A percentile compares a stretch with the other conserved stretches of the same genome.
phyloP scores from a whole-genome alignment of 2,113 vertebrate genomes.

The Chaenogobius annularis region DNA sequence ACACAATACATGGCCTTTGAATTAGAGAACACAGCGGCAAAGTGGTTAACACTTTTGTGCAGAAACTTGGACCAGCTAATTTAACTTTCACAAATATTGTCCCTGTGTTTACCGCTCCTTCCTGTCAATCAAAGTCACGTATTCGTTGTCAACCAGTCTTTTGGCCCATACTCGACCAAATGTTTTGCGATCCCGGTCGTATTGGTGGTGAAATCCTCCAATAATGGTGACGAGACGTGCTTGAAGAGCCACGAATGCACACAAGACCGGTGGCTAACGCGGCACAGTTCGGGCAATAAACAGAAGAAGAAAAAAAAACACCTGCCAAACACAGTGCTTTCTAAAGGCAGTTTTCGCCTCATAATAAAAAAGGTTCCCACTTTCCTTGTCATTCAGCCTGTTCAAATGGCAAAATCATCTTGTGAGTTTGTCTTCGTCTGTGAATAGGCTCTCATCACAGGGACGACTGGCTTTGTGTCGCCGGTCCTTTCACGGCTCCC shows the following conservation, averaged over 20 bases:
- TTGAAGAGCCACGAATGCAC: neutral
- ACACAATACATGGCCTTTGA: too few relatives aligned
- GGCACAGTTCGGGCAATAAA: neutral
- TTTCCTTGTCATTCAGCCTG: neutral
- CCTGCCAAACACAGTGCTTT: slow-evolving; percentile 4
- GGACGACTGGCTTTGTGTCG: slow-evolving; percentile 38
- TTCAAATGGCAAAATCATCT: slow-evolving; percentile 17
- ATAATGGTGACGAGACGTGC: neutral
- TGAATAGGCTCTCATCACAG: slow-evolving; percentile 28
- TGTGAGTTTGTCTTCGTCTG: slow-evolving; percentile 32
- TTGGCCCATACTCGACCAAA: neutral
- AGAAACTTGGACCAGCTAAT: too few relatives aligned
- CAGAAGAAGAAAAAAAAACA: neutral
- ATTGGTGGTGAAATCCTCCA: neutral
- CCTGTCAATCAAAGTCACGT: too few relatives aligned
- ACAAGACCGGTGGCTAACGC: neutral
- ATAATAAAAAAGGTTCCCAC: neutral
- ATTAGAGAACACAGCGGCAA: too few relatives aligned
- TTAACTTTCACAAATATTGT: too few relatives aligned
- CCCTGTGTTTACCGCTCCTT: too few relatives aligned
- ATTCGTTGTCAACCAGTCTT: neutral
- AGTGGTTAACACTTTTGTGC: too few relatives aligned
- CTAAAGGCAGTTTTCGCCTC: slow-evolving; percentile 9
- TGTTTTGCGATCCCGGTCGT: neutral
- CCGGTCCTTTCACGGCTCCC: slow-evolving; percentile 32